phyloP scores from a whole-genome alignment of 2,888 invertebrate genomes.

The Drosophila cognata region DNA sequence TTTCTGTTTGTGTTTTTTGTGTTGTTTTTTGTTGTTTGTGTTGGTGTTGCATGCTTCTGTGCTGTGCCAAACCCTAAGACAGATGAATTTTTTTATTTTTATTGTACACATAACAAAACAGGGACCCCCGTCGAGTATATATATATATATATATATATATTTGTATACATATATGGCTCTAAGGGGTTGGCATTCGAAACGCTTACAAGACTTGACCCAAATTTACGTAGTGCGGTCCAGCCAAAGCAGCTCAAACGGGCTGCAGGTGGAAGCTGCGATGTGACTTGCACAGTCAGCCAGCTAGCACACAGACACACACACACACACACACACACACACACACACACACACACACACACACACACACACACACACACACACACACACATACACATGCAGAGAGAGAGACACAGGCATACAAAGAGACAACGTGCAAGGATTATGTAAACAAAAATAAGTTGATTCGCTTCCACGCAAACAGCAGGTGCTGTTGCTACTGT shows the following conservation, averaged over 20 bases:
- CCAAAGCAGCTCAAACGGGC: conserved; percentile 40
- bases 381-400: conserved; percentile 1
- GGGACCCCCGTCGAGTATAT: conserved; percentile 14
- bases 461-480: conserved; percentile 49
- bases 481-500: conserved; percentile 22
- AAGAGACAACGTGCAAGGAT: conserved; percentile 75
- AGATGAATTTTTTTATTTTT: conserved; percentile 42
- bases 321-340: conserved; percentile 7
- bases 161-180: conserved; percentile 1
- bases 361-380: conserved; percentile 18
- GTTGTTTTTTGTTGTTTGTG: conserved; percentile 1
- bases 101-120: conserved; percentile 4
- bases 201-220: conserved; percentile 77
- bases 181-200: conserved; percentile 38
- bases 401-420: conserved; percentile 18
- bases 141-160: conserved; percentile 3
- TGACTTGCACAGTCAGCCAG: conserved; percentile 30
- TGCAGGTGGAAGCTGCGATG: conserved; percentile 59
- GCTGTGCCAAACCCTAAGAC: conserved; percentile 31
- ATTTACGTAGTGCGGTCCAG: conserved; percentile 76
- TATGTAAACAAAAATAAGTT: conserved; percentile 79
- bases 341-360: conserved; percentile 8
- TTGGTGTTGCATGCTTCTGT: conserved; percentile 64
- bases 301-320: conserved; percentile 7
- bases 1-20: conserved; percentile 4